Evolutionary conservation across 2,797 vertebrate genomes (phyloP), one percentile per base, ranked within the genome.

Genomic region (Vultur gryphus): DNA sequence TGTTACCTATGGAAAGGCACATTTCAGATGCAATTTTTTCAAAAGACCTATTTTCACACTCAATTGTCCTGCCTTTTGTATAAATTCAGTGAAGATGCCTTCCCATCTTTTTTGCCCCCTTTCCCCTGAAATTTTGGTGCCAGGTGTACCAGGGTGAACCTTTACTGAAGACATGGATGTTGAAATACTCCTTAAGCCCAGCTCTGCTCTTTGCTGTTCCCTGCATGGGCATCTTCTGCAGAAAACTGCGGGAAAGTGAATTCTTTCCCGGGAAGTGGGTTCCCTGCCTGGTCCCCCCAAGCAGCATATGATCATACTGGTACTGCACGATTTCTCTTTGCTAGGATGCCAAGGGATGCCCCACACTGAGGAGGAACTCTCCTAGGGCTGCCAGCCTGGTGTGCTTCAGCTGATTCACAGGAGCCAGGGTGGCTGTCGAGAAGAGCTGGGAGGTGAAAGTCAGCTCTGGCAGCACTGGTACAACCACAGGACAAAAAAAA

Each of bases 21-120:
- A 41, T 35, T 39, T 44, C 43, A 51, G 11, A 13, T 2, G 11
- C 43, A 33, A 1, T 28, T 48, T 69, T 73, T 70, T 44, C n/a
- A 52, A 11, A 66, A 55, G 54, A n/a, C 41, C 14, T 61, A 8
- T 54, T 72, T 81, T 20, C 69, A 24, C n/a, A 13, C 28, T 26
- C 43, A 10, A 1, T 67, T 41, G 7, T n/a, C 49, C 39, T 28
- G 33, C 16, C 24, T 76, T 58, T 66, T 72, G 33, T 24, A 23
- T 12, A 39, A 44, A 49, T 9, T 39, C 71, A 31, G 52, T 35
- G 43, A 43, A 59, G 19, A 21, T 0, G 1, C 8, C 16, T 61
- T 55, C 54, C 20, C 0, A 0, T 29, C 33, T 54, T 28, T 58
- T 81, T 80, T 44, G 13, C 1, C 1, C 33, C 31, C 33, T 81